phyloP scores from a whole-genome alignment of 2,797 vertebrate genomes.

The Notoglanidium macrostoma region DNA sequence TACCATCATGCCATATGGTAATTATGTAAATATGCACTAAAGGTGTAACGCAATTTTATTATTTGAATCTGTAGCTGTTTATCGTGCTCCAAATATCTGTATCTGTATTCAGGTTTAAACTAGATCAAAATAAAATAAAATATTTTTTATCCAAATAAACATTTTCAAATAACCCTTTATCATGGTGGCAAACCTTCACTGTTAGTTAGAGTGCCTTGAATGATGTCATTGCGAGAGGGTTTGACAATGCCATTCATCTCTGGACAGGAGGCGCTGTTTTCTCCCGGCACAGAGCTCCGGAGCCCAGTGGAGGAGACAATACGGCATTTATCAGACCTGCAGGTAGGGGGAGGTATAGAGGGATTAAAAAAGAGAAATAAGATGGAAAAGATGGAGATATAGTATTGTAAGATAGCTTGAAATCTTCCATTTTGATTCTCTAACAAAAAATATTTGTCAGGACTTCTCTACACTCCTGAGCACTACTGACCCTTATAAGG shows the following conservation, averaged over 20 bases:
- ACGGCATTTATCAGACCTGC: conserved; percentile 66
- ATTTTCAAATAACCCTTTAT: background rate
- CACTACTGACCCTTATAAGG: background rate
- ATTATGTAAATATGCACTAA: no score
- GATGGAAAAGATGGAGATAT: background rate
- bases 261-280: conserved; percentile 63
- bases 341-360: conserved; percentile 8
- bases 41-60: background rate
- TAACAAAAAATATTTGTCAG: background rate
- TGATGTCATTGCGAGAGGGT: conserved; percentile 26
- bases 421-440: background rate
- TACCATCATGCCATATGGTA: background rate
- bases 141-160: background rate
- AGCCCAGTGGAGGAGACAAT: conserved; percentile 54
- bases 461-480: background rate
- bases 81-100: background rate
- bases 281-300: conserved; percentile 56
- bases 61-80: background rate
- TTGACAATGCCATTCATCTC: conserved; percentile 63
- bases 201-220: conserved; percentile 31
- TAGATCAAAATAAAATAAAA: background rate
- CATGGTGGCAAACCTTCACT: conserved; percentile 61
- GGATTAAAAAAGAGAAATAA: background rate
- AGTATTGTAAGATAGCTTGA: background rate
- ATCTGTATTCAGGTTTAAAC: background rate